Percentiles rank a stretch among this genome's conserved stretches.
Conservation (phyloP, 1,140 invertebrate genomes). For the Polypedilum pembai region DNA sequence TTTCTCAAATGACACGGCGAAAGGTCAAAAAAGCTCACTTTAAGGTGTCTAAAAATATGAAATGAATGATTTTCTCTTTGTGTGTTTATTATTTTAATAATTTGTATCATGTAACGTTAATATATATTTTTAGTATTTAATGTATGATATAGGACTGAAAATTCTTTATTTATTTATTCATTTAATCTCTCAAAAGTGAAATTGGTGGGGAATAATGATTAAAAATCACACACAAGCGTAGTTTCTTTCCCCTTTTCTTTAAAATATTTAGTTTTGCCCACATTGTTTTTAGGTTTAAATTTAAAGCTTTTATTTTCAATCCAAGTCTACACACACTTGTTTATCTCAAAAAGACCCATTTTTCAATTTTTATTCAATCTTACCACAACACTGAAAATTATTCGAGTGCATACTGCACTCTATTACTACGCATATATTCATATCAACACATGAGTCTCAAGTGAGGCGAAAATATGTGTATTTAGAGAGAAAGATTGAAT, state of each 20-base stretch:
- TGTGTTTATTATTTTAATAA: too few relatives aligned
- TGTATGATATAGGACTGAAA: too few relatives aligned
- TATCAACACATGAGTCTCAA: not conserved
- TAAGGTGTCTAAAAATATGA: not conserved
- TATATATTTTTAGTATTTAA: too few relatives aligned
- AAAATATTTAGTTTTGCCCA: not conserved
- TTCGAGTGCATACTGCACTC: not conserved
- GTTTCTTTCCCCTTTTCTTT: not conserved
- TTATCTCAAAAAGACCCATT: too few relatives aligned
- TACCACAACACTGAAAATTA: conserved; percentile 3
- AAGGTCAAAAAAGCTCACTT: conserved; percentile 15
- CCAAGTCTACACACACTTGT: not conserved
- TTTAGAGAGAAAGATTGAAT: not conserved
- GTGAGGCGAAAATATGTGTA: not conserved
- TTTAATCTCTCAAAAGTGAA: too few relatives aligned
- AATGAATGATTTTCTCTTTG: not conserved
- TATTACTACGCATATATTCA: conserved; percentile 7
- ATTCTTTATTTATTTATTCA: too few relatives aligned
- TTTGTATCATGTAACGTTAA: too few relatives aligned
- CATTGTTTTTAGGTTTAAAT: not conserved
- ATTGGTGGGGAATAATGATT: not conserved
- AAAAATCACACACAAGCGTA: conserved; percentile 15
- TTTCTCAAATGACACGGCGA: not conserved
- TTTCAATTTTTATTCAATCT: not conserved
- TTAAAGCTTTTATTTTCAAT: conserved; percentile 19